Percentiles rank a stretch among this genome's conserved stretches.
These are phyloP conservation scores for Papilio glaucus DNA, from an alignment of 1,140 invertebrate species.

Conservation along the genomic window DNA sequence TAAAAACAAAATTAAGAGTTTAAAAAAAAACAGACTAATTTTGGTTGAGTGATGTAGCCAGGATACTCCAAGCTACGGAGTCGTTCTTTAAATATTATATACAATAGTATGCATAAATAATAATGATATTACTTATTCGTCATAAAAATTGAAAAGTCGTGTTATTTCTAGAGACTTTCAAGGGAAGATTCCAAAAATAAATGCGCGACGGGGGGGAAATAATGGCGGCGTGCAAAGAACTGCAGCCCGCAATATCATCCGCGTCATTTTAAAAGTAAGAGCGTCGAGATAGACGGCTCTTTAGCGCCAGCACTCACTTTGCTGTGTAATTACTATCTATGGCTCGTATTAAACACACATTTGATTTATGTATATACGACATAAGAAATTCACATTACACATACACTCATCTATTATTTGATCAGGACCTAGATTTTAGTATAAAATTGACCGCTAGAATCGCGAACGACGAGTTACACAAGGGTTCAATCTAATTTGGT, in stretches of 20 bases:
- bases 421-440: too few relatives aligned
- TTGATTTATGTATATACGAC: background rate
- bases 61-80: background rate
- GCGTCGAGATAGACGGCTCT: background rate
- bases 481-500: too few relatives aligned
- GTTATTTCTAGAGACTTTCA: background rate
- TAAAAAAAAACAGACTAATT: too few relatives aligned
- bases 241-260: background rate
- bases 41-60: background rate
- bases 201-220: background rate
- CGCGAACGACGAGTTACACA: too few relatives aligned
- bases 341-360: background rate
- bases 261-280: background rate
- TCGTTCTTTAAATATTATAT: background rate
- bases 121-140: background rate
- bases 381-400: too few relatives aligned
- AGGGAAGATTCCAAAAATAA: constrained; percentile 10
- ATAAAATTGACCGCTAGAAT: too few relatives aligned
- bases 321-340: background rate
- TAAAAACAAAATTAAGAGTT: too few relatives aligned
- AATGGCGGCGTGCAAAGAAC: background rate
- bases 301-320: background rate
- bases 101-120: background rate
- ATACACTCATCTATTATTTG: too few relatives aligned
- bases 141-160: background rate